phyloP scores from a whole-genome alignment of 2,113 vertebrate genomes.

The Lonchura striata region DNA sequence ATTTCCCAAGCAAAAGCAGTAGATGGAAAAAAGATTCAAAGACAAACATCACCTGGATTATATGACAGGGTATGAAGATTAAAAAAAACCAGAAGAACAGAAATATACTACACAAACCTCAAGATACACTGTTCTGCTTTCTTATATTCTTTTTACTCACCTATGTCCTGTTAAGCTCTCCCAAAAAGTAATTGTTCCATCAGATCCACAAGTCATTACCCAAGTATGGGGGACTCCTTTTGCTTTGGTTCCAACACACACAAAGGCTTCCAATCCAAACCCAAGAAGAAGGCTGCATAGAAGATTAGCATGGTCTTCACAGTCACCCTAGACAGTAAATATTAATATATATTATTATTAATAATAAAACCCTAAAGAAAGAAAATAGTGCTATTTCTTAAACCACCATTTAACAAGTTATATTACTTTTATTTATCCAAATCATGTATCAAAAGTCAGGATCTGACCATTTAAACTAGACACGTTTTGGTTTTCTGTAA shows the following conservation, averaged over 20 bases:
- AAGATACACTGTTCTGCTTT: background rate
- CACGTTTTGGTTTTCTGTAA: background rate
- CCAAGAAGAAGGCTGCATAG: conserved; percentile 95
- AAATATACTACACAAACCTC: background rate
- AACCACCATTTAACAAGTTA: background rate
- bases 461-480: background rate
- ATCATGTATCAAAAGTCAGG: background rate
- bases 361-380: background rate
- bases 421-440: background rate
- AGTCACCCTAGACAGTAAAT: conserved; percentile 84
- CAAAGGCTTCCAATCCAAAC: conserved; percentile 91
- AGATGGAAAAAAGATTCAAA: background rate
- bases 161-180: conserved; percentile 94
- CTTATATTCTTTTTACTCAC: conserved; percentile 65
- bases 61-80: background rate
- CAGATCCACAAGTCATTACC: conserved; percentile 92
- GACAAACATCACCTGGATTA: background rate
- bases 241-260: conserved; percentile 95
- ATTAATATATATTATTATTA: background rate
- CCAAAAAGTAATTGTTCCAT: conserved; percentile 92
- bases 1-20: background rate
- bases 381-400: background rate
- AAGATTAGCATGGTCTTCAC: conserved; percentile 94
- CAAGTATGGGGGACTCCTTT: conserved; percentile 88
- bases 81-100: background rate